These are phyloP conservation scores for Microctonus hyperodae DNA, from an alignment of 2,888 invertebrate genomes.

Conservation along the genomic window DNA sequence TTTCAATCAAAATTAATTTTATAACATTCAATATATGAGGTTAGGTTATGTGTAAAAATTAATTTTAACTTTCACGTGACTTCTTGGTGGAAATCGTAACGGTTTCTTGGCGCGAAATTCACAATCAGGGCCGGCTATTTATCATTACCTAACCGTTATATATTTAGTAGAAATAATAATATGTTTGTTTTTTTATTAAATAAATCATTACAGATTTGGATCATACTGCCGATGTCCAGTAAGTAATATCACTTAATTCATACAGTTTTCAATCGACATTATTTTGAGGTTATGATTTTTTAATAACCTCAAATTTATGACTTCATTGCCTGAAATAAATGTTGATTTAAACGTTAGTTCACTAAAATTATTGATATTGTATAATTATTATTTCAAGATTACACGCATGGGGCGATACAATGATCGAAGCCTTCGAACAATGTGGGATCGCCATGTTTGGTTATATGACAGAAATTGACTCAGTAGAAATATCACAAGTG, in stretches of 20 bases:
- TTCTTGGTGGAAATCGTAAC: not conserved
- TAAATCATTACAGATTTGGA: conserved; percentile 81
- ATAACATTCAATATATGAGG: not conserved
- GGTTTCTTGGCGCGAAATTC: not conserved
- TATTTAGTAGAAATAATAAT: not conserved
- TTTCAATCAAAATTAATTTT: not conserved
- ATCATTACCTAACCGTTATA: not conserved
- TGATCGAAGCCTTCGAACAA: conserved; percentile 93
- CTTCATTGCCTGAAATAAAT: too few relatives aligned
- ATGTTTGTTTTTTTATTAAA: not conserved
- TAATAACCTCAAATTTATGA: conserved; percentile 32
- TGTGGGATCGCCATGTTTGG: conserved; percentile 96
- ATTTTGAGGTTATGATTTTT: conserved; percentile 28
- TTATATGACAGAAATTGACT: conserved; percentile 93
- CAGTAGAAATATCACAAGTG: conserved; percentile 81
- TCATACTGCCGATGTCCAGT: conserved; percentile 99
- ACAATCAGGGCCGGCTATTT: not conserved
- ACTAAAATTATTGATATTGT: conserved; percentile 14
- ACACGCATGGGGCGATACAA: conserved; percentile 89
- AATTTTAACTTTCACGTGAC: conserved; percentile 12
- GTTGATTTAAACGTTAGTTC: too few relatives aligned
- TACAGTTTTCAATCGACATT: not conserved
- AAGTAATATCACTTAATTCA: conserved; percentile 64
- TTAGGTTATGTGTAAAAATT: not conserved
- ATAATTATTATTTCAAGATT: conserved; percentile 66